Evolutionary conservation across 2,888 invertebrate genomes (phyloP), one percentile per base, ranked within the genome.

Genomic region (Ernsta delagoae): DNA sequence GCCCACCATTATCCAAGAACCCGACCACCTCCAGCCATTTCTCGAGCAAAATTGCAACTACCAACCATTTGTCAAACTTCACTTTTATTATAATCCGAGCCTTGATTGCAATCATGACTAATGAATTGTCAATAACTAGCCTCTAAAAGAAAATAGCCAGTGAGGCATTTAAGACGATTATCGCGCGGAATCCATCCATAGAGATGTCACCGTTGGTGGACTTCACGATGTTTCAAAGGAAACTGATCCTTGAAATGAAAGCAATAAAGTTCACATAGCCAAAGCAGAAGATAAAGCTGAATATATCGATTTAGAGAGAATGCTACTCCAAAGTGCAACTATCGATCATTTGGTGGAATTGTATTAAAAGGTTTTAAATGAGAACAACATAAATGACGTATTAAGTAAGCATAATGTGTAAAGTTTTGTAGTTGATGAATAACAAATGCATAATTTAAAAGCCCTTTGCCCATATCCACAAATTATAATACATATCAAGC

Each of bases 301-400:
- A 75, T 76, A 80, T 82, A 84, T 85, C 83, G 80, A 84, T 82
- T 84, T 81, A 48, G 57, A 57, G 79, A 79, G 75, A 72, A 73
- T 75, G 80, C 83, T 83, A 84, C 83, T 86, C 50, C 77, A 79
- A 78, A 80, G 75, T 75, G 80, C 76, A 75, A 77, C 82, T 78
- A 89, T 90, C 85, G 80, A 88, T 90, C 89, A 88, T 83, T 66
- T 72, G 73, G 70, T 77, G 76, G 77, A 77, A 67, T 45, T 34
- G 56, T 57, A 62, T 62, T 57, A 45, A 79, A 81, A 79, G 83
- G 79, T 81, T 84, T 83, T 78, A 78, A 79, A 61, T 45, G 83
- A 81, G 84, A 82, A 83, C 83, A 82, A 79, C 82, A 81, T 83
- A 24, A 16, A 7, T 5, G 16, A 16, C 7, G 16, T 45, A 24